Conservation (phyloP, 2,113 vertebrate genomes). For the Lonchura striata region DNA sequence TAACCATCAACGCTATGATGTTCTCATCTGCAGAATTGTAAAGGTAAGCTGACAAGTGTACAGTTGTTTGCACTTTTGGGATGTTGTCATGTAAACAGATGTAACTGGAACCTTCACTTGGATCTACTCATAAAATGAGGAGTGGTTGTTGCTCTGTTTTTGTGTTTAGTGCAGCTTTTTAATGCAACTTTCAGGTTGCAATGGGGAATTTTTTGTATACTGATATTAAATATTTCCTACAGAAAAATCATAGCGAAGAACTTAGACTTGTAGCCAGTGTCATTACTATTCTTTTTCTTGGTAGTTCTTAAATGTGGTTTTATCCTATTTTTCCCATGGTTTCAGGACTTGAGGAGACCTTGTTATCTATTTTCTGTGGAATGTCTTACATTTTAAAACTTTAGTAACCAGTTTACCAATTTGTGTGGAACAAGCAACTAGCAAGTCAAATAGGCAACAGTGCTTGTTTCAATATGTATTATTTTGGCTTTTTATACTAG, state of each 20-base stretch:
- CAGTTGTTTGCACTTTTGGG: not conserved
- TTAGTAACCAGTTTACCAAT: not conserved
- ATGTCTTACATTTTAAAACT: not conserved
- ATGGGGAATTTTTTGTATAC: not conserved
- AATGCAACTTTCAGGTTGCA: not conserved
- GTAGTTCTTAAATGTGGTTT: not conserved
- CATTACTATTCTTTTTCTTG: not conserved
- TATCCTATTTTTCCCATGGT: not conserved
- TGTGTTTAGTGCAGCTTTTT: not conserved
- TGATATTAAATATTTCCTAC: not conserved
- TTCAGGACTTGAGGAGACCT: not conserved
- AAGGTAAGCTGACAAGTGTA: slow-evolving; percentile 77
- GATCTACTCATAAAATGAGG: not conserved
- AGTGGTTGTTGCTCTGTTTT: not conserved
- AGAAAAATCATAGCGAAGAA: not conserved
- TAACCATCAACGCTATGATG: slow-evolving; percentile 95
- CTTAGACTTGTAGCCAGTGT: not conserved
- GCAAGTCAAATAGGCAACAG: not conserved
- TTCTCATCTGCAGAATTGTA: slow-evolving; percentile 96
- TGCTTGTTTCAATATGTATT: not conserved
- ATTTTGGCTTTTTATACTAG: not conserved
- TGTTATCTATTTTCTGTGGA: not conserved
- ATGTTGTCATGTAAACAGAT: not conserved
- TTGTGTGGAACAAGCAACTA: not conserved
- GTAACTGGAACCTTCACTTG: not conserved